phyloP scores from a whole-genome alignment of 64 coral and sea anemone species.

The Trachythela sp. region DNA sequence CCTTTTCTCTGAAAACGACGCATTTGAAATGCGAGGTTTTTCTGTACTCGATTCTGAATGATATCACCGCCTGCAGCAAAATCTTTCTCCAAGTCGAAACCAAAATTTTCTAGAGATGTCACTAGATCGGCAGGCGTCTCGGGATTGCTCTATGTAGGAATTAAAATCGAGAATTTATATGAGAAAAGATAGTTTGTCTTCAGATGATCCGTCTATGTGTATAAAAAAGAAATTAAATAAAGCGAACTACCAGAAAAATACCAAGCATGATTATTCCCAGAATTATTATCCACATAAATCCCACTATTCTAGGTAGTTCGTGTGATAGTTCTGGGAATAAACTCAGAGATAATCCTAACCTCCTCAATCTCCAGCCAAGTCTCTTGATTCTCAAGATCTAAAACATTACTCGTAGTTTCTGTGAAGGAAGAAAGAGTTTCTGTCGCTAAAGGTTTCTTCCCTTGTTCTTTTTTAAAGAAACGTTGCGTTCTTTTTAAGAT shows the following conservation, averaged over 20 bases:
- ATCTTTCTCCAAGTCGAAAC: background rate
- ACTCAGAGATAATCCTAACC: background rate
- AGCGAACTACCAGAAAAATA: no score
- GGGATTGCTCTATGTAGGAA: background rate
- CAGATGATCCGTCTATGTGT: no score
- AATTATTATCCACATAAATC: no score
- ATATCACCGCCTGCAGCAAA: background rate
- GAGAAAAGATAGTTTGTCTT: no score
- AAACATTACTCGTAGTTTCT: slow-evolving; percentile 9
- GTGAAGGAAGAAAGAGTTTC: background rate
- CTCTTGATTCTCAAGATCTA: background rate
- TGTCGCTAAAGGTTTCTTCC: background rate
- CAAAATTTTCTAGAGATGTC: background rate
- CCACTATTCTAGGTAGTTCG: no score
- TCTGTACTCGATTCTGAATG: background rate
- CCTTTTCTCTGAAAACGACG: background rate
- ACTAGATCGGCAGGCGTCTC: background rate
- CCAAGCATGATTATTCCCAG: no score
- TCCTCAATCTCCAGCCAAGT: background rate
- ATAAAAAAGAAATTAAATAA: no score
- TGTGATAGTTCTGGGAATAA: no score
- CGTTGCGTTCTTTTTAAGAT: background rate
- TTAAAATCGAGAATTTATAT: background rate
- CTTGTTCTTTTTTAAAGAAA: background rate
- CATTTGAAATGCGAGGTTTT: background rate